phyloP scores from a whole-genome alignment of 1,140 invertebrate genomes.

The Dreissena polymorpha region DNA sequence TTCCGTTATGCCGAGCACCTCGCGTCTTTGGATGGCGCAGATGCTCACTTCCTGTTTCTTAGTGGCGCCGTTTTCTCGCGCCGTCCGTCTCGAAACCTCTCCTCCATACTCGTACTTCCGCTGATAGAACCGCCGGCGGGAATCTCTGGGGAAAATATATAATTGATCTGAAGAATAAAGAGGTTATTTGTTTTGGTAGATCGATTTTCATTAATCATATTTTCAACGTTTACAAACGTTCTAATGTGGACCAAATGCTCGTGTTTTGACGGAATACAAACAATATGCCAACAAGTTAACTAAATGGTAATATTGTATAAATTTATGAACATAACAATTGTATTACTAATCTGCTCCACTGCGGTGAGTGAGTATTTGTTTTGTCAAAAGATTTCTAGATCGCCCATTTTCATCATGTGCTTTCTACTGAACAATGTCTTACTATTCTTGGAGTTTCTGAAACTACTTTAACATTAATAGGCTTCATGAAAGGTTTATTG shows the following conservation, averaged over 20 bases:
- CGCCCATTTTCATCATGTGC: no score
- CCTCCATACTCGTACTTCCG: constrained; percentile 35
- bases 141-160: constrained; percentile 28
- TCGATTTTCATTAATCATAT: no score
- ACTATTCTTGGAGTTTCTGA: no score
- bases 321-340: no score
- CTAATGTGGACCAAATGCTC: background rate
- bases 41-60: constrained; percentile 26
- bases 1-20: constrained; percentile 50
- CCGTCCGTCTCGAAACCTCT: constrained; percentile 16
- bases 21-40: constrained; percentile 41
- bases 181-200: no score
- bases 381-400: no score
- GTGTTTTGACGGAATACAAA: background rate
- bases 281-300: no score
- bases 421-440: no score
- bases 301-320: no score
- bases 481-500: no score
- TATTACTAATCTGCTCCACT: no score
- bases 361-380: no score
- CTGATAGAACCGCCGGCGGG: constrained; percentile 22
- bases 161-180: background rate
- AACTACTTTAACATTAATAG: background rate
- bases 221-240: background rate
- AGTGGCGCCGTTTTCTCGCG: background rate